A percentile compares a stretch with the other conserved stretches of the same genome.
Evolutionary conservation across 2,113 vertebrate genomes (phyloP).

Genomic region (Todiramphus chloris): DNA sequence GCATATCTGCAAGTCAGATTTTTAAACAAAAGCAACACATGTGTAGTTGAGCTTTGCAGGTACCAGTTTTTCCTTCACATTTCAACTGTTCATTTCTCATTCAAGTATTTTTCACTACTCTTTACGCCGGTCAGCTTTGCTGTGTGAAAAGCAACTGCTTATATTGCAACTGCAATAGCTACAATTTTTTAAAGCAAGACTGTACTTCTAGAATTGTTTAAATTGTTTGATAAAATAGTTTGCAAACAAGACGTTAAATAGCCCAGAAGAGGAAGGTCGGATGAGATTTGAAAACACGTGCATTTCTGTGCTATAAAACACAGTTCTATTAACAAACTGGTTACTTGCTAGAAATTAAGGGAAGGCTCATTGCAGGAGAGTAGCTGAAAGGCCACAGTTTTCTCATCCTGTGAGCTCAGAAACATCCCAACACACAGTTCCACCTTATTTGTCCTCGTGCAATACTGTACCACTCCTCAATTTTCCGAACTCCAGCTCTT

Average conservation of each 20-base stretch:
- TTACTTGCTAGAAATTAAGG: background rate
- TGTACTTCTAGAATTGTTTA: background rate
- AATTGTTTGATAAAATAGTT: background rate
- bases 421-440: background rate
- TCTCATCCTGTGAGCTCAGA: background rate
- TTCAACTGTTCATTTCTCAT: fast-evolving
- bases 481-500: background rate
- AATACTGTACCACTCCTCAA: background rate
- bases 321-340: background rate
- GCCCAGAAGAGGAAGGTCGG: background rate
- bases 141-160: background rate
- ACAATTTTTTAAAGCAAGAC: background rate
- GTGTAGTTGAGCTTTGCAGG: background rate
- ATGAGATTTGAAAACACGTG: background rate
- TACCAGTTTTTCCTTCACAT: background rate
- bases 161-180: too few species aligned
- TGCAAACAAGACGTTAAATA: background rate
- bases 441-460: background rate
- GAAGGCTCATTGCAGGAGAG: background rate
- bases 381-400: background rate
- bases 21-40: background rate
- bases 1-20: background rate
- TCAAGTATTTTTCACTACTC: background rate
- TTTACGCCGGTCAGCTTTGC: background rate
- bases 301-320: background rate